Conservation (phyloP, 2,888 invertebrate genomes). For the Apomyelois bistriatella region DNA sequence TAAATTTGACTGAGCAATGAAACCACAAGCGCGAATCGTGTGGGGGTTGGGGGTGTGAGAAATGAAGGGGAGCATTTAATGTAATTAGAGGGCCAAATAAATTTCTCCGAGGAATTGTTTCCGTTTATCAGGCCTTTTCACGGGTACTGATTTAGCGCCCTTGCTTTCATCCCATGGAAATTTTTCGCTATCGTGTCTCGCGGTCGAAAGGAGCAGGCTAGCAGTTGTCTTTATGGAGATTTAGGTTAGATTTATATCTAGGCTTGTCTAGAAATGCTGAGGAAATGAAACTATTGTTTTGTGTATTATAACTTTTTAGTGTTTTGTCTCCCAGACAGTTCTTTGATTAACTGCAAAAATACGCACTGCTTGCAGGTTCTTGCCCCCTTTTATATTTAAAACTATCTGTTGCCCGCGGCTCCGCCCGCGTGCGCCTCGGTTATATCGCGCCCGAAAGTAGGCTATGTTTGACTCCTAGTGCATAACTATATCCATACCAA, state of each 20-base stretch:
- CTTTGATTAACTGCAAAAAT: neutral
- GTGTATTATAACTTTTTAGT: too few species aligned
- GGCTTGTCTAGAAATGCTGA: neutral
- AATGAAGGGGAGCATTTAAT: constrained; percentile 33
- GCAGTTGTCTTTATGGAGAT: constrained; percentile 1
- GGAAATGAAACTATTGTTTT: too few species aligned
- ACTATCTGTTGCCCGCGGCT: too few species aligned
- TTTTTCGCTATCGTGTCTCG: constrained; percentile 24
- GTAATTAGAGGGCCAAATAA: constrained; percentile 56
- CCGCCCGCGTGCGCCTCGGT: too few species aligned
- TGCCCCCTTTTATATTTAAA: too few species aligned
- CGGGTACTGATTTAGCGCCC: constrained; percentile 41
- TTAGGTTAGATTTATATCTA: neutral
- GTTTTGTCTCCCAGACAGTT: neutral
- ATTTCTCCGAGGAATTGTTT: constrained; percentile 51
- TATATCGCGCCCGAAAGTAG: too few species aligned
- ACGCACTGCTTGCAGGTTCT: too few species aligned
- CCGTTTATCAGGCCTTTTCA: constrained; percentile 54
- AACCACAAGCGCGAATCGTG: constrained; percentile 8
- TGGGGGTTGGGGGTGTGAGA: neutral
- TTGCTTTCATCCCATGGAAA: constrained; percentile 33
- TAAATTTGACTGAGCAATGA: constrained; percentile 13
- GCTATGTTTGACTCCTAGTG: too few species aligned
- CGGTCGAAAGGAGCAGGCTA: constrained; percentile 8
- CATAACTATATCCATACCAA: too few species aligned